Base-by-base conservation (phyloP, 2,888 invertebrate species). In the Nephrotoma guestfalica region DNA sequence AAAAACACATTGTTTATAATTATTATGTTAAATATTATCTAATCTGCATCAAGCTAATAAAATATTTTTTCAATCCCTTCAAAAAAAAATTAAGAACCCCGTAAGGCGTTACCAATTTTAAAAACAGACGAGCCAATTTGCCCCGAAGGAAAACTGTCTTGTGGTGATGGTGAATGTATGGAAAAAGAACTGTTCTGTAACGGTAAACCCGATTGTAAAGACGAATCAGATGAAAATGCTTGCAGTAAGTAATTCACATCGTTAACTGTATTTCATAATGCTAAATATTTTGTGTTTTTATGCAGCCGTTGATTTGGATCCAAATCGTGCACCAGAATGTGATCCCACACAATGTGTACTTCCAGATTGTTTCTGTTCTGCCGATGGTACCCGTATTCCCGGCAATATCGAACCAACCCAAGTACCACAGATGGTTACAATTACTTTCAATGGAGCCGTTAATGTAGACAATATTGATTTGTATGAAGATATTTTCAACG, bases 61-160 rank as follows among this genome's bases (percentile, higher is more conserved):
- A 71, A 30, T 71, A 30, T 71, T 71, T 71, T 71, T 71, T 13
- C 7, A 30, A n/a, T 13, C 71, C 51, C 51, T 15, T 15, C 41
- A 1, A 47, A n/a, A 84, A n/a, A 84, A 85, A n/a, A 47, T 87
- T 43, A 94, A 98, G 98, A 97, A 92, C 97, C 98, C 71, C 94
- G 97, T 89, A 97, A 97, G 92, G 94, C 96, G 87, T 93, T 97
- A 90, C 98, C 98, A 86, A 96, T 96, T 89, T 92, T 98, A 90
- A 97, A 97, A 92, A 98, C 98, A 87, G 98, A 98, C 91, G 97
- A 97, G 91, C 98, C 98, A 86, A 94, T 97, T 89, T 98, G 98
- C 89, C 95, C 97, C 15, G 96, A 96, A 89, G 97, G 96, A 87
- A 97, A 97, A 93, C 92, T 98, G 87, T 96, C 97, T 87, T 98